Evolutionary conservation across 30 jellyfish, hydroid and myxozoan genomes (phyloP), one percentile per base, ranked within the genome.

Genomic region (Hydractinia echinata): DNA sequence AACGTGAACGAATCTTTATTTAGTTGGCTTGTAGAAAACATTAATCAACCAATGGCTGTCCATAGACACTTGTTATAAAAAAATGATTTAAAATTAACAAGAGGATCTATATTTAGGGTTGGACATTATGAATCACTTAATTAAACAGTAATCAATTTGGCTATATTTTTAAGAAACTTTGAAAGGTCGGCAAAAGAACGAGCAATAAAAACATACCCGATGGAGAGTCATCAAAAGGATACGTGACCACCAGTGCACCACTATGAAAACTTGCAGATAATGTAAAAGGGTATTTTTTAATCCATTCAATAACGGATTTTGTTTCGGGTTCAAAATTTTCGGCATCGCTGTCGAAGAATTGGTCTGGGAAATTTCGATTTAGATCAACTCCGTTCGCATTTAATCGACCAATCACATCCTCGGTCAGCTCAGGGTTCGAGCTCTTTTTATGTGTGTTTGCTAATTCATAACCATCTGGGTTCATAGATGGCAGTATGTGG

Each of bases 191-290:
- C 1, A 3, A 21, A 74, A 5, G 54, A 20, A 74, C 15, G 54
- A 8, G 5, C 54, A 7, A 7, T 8, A 16, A 76, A 39, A 55
- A 54, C 85, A 18, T 54, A 77, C 85, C 85, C 5, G 99, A 95
- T 0, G 99, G 99, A 10, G 99, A 95, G 78, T 95, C 97, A 81
- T 95, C 99, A 61, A 85, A 95, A n/a, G 99, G 99, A 88, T 95
- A 95, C 5, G 99, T 79, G 53, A 95, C 99, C 13, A 84, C 99
- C 6, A 95, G 86, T 5, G 99, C 99, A 54, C 99, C 99, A 61
- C 97, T 90, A 73, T 95, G 99, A 69, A 88, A 95, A 39, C 97
- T 83, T 16, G 96, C 99, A 1, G 99, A 95, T 48, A 95, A 71
- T 19, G 84, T 84, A 58, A 95, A 95, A 51, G 97, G 97, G 70